Evolutionary conservation across 92 coral and sea anemone species (phyloP), one percentile per base, ranked within the genome.

Genomic region (Phenganax stokvisi): DNA sequence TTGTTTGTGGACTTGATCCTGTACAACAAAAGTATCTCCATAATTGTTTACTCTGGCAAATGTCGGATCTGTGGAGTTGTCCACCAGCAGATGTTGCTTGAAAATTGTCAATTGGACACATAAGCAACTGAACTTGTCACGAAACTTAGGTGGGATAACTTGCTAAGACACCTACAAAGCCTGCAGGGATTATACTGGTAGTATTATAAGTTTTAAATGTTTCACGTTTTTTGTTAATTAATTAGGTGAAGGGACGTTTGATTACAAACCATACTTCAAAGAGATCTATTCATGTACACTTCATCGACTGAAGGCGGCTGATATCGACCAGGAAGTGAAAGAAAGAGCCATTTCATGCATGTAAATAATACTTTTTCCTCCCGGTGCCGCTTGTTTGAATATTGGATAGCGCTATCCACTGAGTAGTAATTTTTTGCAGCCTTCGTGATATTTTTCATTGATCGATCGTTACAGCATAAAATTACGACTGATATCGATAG

Each of bases 271-370:
- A 0, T 92, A 89, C 85, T 96, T 91, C 7, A 85, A 84, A 54
- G 86, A 92, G 55, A 92, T 94, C 30, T 94, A 94, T 72, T 79
- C 78, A n/a, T 89, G 97, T 81, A 94, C 98, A 6, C 89, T 94
- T 9, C 85, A 82, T 58, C 90, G 98, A 74, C 92, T 94, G 10
- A 94, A 90, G 76, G 98, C 98, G 3, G 98, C 98, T 8, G 98
- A 94, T 81, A 94, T 94, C 79, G 98, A 94, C 85, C 98, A 94
- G 74, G 98, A 94, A 80, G 98, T 94, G 77, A 94, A 94, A 73
- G 98, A 94, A 79, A 85, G 98, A 80, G 98, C 98, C 65, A 94
- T 94, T 54, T 91, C 98, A 8, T 94, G 98, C 98, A 94, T 94
- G 98, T 93, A 90, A 83, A 90, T 44, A 53, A 8, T 47, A 10